Base-by-base conservation (phyloP, 2,888 invertebrate genomes). In the Drosophila meridionalis region DNA sequence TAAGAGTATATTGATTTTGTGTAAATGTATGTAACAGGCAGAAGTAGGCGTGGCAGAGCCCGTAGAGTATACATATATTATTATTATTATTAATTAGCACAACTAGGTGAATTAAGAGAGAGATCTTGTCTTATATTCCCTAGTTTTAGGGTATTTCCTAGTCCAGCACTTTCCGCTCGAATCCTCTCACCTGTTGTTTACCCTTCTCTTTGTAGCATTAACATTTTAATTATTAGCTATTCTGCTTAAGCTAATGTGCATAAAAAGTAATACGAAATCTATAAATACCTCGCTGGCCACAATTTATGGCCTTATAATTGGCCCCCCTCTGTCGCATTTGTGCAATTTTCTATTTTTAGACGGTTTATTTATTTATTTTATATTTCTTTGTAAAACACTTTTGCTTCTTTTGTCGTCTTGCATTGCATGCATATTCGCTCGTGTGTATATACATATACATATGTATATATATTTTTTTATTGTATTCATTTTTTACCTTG, bases 231-330 rank as follows among this genome's bases (percentile, higher is more conserved):
- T 48, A 62, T 38, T 42, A 65, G 64, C 63, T 65, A 48, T 50
- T 11, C 7, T 36, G 57, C 7, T 26, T 64, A 30, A 48, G 12
- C 12, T 20, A 20, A 20, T 20, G 20, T 0, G 20, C 20, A 20
- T 14, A 28, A 30, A 53, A 40, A 60, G 9, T 14, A 40, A 12
- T 26, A 30, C 32, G 11, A 26, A 60, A 26, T 59, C 34, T 65
- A 59, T 59, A 69, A 60, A 60, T 63, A 52, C 9, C 53, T 34
- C 57, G 38, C 40, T 53, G 57, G 43, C 55, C 52, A 67, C 53
- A 60, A 71, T 79, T 79, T 62, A 80, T 70, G 78, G 67, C 65
- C 69, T 69, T 80, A 75, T 79, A 78, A 78, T 71, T 79, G 61
- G 20, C 38, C 28, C 36, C 53, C 20, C 20, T n/a, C 8, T 4